Base-by-base conservation (phyloP, 1,140 invertebrate species). In the Pararge aegeria region DNA sequence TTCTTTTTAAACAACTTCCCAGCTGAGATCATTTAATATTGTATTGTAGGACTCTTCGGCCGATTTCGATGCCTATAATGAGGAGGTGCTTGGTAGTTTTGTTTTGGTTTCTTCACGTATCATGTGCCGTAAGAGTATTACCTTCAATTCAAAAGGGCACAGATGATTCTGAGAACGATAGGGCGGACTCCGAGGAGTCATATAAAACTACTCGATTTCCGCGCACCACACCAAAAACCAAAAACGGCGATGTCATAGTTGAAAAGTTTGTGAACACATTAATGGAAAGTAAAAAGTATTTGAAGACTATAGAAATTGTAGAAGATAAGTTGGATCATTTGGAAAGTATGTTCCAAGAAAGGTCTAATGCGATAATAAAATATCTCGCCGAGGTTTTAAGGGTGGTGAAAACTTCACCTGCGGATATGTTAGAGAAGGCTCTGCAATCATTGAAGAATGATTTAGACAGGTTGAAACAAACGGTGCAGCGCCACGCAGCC, bases 221-320 rank as follows among this genome's bases (percentile, higher is more conserved):
- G 0, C 64, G 70, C 1, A 67, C 71, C 0, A 80, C 67, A 0
- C 30, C 30, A 1, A 58, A 66, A 5, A 55, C 68, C 2, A 5
- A 49, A 5, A 75, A 75, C 55, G 67, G 68, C 16, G 86, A 87
- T 42, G 61, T 59, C 0, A 66, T 78, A 0, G 77, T 86, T 0
- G 83, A 83, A 58, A 86, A 83, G 19, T 86, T 89, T 68, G 76
- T 82, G 0, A 78, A 87, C 40, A 80, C 75, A 5, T 59, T 89
- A 7, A 73, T 89, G 64, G 57, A 80, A 0, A 84, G 80, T 38
- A 78, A 84, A 37, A 78, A 68, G 55, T 87, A 89, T 56, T 64
- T 86, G 5, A 78, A 83, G 54, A 73, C 82, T 73, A 75, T 87
- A 37, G 83, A 84, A 48, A 60, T 66, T 0, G 68, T 87, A 5